Evolutionary conservation across 2,888 invertebrate species (phyloP), one percentile per base, ranked within the genome.

Genomic region (Noctua fimbriata): DNA sequence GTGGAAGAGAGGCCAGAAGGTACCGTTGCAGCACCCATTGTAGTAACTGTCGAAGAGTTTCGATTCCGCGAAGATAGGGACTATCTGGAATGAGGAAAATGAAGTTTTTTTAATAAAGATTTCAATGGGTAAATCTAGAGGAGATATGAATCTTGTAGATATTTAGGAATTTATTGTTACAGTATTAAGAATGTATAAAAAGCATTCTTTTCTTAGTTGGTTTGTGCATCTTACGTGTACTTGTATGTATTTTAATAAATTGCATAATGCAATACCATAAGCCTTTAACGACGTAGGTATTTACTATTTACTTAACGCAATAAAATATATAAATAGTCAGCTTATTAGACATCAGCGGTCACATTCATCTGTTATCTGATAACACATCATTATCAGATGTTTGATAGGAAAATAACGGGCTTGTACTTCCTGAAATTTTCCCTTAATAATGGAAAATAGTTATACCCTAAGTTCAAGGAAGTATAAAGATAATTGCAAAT

Each of bases 1-100:
- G 94, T 99, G 99, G 93, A 99, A 99, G 24, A 99, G 96, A 0
- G 99, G 99, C 99, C 99, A 99, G 93, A 99, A 98, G 1, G 98
- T 99, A 32, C 98, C 98, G 92, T 99, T 99, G 93, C 99, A 99
- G 94, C 98, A 99, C 18, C 99, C 99, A 96, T 99, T 99, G 97
- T 99, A 99, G 94, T 99, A 99, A 80, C 98, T 98, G 91, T 99
- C 98, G 92, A 99, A 99, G 78, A 98, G 97, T 76, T 97, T 97
- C 0, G 98, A 97, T 81, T 98, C 98, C 21, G 98, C 97, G 89
- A 97, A 97, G 24, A 99, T 98, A 0, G 98, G 98, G 1, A 99
- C 98, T 41, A 98, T 98, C 98, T 98, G 94, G 18, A 94, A 93
- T 80, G 44, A 72, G 41, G 14, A 70, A 76, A 69, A 63, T 67